A percentile compares a stretch with the other conserved stretches of the same genome.
These are phyloP conservation scores for Bathynomus jamesi DNA, from an alignment of 1,140 invertebrate genomes.

Conservation along the genomic window DNA sequence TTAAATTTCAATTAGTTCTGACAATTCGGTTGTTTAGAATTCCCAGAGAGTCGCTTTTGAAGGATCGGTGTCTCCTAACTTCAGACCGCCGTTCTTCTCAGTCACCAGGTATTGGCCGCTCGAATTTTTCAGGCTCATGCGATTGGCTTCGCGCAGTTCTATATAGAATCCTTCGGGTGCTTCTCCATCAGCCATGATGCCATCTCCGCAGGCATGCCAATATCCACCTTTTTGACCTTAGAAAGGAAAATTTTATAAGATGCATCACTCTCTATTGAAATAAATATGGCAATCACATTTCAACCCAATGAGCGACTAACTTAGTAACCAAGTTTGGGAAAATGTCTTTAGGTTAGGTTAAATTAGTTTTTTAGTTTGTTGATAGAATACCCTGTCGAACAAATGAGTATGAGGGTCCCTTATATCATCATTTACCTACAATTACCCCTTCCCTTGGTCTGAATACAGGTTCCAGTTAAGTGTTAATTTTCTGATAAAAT, in stretches of 20 bases:
- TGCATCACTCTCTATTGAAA: not conserved
- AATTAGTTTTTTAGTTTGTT: too few species aligned
- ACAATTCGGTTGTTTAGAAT: constrained; percentile 66
- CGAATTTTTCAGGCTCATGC: constrained; percentile 76
- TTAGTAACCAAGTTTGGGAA: too few species aligned
- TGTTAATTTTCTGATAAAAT: too few species aligned
- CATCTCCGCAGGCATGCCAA: constrained; percentile 80
- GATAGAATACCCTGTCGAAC: too few species aligned
- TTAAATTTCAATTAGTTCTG: too few species aligned
- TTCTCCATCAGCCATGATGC: constrained; percentile 75
- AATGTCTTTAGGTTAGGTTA: too few species aligned
- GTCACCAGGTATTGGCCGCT: constrained; percentile 75
- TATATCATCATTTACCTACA: too few species aligned
- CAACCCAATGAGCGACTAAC: too few species aligned
- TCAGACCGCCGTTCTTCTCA: constrained; percentile 88
- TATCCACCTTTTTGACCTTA: constrained; percentile 89
- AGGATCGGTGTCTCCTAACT: constrained; percentile 67
- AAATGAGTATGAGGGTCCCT: too few species aligned
- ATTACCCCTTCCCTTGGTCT: too few species aligned
- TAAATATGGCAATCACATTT: too few species aligned
- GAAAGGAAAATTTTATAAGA: constrained; percentile 22
- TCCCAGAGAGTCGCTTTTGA: constrained; percentile 84
- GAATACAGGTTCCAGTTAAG: too few species aligned
- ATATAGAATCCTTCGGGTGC: constrained; percentile 80
- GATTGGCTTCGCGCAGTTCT: constrained; percentile 80